Evolutionary conservation across 2,888 invertebrate species (phyloP).

Genomic region (Acronicta alni): DNA sequence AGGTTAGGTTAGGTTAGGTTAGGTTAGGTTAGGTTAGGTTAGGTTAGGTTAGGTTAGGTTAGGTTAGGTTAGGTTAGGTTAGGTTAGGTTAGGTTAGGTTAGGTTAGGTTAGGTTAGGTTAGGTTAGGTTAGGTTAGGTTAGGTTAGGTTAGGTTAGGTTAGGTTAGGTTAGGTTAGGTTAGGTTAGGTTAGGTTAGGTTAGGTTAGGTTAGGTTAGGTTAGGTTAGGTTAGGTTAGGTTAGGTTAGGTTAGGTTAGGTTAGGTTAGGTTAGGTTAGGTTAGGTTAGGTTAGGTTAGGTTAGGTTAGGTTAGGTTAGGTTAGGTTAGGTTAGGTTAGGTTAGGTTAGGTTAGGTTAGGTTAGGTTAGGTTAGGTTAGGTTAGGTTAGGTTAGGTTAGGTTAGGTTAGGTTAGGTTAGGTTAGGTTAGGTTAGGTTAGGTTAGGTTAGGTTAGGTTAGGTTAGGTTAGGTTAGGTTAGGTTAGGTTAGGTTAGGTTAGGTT

Average conservation of each 20-base stretch:
- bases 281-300: conserved; percentile 51
- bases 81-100: conserved; percentile 52
- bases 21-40: conserved; percentile 49
- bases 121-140: conserved; percentile 56
- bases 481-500: conserved; percentile 31
- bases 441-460: conserved; percentile 46
- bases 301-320: conserved; percentile 54
- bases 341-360: conserved; percentile 36
- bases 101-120: conserved; percentile 60
- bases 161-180: conserved; percentile 42
- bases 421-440: conserved; percentile 44
- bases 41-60: conserved; percentile 46
- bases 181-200: conserved; percentile 48
- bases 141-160: conserved; percentile 53
- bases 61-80: conserved; percentile 46
- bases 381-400: conserved; percentile 27
- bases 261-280: conserved; percentile 47
- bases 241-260: conserved; percentile 25
- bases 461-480: conserved; percentile 28
- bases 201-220: conserved; percentile 46
- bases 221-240: conserved; percentile 35
- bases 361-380: conserved; percentile 44
- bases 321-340: conserved; percentile 39
- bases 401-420: conserved; percentile 28
- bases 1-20: conserved; percentile 50